These are phyloP conservation scores for Catocala nupta DNA, from an alignment of 2,888 invertebrate species.

Conservation along the genomic window DNA sequence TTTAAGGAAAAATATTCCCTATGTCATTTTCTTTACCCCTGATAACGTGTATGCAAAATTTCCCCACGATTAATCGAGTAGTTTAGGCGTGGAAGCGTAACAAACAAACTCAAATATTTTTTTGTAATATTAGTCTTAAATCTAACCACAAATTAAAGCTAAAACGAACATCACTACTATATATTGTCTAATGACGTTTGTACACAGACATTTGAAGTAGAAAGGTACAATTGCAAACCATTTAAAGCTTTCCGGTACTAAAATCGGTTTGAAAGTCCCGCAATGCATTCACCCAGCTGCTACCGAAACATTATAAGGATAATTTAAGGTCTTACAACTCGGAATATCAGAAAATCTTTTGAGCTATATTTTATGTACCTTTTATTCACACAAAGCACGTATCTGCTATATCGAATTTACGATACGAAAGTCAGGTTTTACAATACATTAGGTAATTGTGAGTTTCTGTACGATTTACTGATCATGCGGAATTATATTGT, in stretches of 20 bases:
- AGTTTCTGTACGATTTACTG: conserved; percentile 35
- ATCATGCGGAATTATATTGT: conserved; percentile 14
- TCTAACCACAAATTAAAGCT: too few species aligned
- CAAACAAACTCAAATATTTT: too few species aligned
- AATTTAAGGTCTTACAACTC: conserved; percentile 38
- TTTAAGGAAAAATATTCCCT: too few species aligned
- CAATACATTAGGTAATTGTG: conserved; percentile 52
- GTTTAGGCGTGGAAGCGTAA: too few species aligned
- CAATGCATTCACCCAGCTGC: conserved; percentile 41
- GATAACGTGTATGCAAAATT: too few species aligned
- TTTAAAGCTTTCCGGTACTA: conserved; percentile 29
- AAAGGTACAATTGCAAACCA: conserved; percentile 35
- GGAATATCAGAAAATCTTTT: conserved; percentile 37
- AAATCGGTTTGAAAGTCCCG: conserved; percentile 32
- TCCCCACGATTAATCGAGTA: too few species aligned
- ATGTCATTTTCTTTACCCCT: too few species aligned
- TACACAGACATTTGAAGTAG: conserved; percentile 30
- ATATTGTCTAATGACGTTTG: neutral
- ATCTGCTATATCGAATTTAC: conserved; percentile 39
- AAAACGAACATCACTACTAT: too few species aligned
- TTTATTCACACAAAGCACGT: conserved; percentile 48
- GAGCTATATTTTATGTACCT: conserved; percentile 42
- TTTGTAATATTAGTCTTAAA: too few species aligned
- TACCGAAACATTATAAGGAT: conserved; percentile 35
- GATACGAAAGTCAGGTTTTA: conserved; percentile 43